phyloP scores from a whole-genome alignment of 1,140 invertebrate genomes.

The Anastrepha obliqua region DNA sequence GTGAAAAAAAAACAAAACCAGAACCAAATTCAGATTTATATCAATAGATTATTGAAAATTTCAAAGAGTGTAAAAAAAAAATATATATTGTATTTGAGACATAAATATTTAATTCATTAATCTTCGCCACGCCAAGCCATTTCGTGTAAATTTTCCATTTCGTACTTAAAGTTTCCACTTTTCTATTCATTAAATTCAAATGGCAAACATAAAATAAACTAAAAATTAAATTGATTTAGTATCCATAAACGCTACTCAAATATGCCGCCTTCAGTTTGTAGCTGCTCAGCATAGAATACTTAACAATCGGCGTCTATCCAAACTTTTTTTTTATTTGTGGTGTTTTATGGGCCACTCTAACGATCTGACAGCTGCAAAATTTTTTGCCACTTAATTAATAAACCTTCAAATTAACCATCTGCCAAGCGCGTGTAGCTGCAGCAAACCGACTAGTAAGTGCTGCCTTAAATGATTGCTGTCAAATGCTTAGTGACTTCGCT shows the following conservation, averaged over 20 bases:
- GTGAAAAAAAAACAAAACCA: too few relatives aligned
- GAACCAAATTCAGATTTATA: too few relatives aligned
- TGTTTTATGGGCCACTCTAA: slow-evolving; percentile 12
- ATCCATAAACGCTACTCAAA: neutral
- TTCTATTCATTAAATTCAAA: slow-evolving; percentile 10
- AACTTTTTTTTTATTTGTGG: neutral
- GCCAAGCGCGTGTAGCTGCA: neutral
- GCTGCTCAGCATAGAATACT: too few relatives aligned
- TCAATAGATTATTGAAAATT: too few relatives aligned
- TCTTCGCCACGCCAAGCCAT: too few relatives aligned
- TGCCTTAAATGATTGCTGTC: slow-evolving; percentile 29
- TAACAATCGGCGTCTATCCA: neutral
- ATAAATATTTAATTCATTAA: neutral
- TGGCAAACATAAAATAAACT: neutral
- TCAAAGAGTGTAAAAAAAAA: too few relatives aligned
- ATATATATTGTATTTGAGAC: too few relatives aligned
- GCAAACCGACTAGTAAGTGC: neutral
- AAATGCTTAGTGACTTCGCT: slow-evolving; percentile 24
- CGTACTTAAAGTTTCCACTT: too few relatives aligned
- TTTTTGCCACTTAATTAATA: neutral
- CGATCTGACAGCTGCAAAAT: neutral
- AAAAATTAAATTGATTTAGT: neutral
- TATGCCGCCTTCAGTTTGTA: neutral
- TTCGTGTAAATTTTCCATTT: too few relatives aligned
- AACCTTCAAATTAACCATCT: neutral